Conservation (phyloP, 2,797 vertebrate genomes). For the Eulemur rubriventer region DNA sequence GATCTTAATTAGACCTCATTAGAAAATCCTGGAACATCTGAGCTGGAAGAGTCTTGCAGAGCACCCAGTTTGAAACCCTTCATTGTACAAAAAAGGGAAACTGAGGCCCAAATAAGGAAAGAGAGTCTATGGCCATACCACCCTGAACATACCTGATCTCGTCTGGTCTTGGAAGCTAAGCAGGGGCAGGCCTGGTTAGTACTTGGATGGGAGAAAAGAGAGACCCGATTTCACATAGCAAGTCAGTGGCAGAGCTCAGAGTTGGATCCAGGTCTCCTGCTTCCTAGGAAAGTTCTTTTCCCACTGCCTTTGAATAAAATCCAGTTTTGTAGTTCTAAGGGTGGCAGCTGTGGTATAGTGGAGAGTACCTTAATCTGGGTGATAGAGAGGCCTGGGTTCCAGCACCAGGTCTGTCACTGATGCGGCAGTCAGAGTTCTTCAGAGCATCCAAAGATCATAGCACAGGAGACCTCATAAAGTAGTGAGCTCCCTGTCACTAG, state of each 20-base stretch:
- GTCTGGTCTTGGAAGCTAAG: too few relatives aligned
- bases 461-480: neutral
- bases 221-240: neutral
- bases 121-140: neutral
- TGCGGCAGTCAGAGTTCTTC: neutral
- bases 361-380: neutral
- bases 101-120: neutral
- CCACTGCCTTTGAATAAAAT: conserved; percentile 24
- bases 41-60: neutral
- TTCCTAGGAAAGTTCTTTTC: neutral
- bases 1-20: conserved; percentile 23
- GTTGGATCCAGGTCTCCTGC: neutral
- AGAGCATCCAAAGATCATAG: conserved; percentile 33
- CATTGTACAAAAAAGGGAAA: neutral
- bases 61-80: neutral
- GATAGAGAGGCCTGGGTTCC: conserved; percentile 10
- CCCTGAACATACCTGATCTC: too few relatives aligned
- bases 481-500: neutral
- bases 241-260: neutral
- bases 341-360: neutral
- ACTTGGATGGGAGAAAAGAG: neutral
- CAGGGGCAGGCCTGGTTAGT: too few relatives aligned
- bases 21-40: conserved; percentile 7
- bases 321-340: neutral
- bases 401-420: neutral